Conservation (phyloP, 2,888 invertebrate genomes). For the Itoplectis maculator region DNA sequence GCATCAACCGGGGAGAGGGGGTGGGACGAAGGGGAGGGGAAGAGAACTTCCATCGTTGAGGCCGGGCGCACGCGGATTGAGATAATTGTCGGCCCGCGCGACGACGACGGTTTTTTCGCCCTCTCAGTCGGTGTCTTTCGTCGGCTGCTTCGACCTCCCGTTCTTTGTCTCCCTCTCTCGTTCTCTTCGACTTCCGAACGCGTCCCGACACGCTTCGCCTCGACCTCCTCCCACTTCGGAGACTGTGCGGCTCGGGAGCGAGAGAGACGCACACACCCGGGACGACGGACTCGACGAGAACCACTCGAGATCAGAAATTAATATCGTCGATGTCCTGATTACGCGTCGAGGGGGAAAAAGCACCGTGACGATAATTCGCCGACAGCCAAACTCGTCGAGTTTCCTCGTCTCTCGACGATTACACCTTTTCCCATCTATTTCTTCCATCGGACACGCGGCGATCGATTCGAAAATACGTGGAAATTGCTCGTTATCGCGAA, state of each 20-base stretch:
- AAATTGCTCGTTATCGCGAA: too few relatives aligned
- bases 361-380: slow-evolving; percentile 2
- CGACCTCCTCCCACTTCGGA: neutral
- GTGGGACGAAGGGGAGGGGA: slow-evolving; percentile 46
- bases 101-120: slow-evolving; percentile 55
- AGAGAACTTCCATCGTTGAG: slow-evolving; percentile 43
- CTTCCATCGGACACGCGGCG: too few relatives aligned
- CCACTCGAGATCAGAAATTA: slow-evolving; percentile 51
- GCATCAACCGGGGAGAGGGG: too few relatives aligned
- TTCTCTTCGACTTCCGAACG: slow-evolving; percentile 7
- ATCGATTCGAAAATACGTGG: too few relatives aligned
- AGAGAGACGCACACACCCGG: too few relatives aligned
- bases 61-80: slow-evolving; percentile 61
- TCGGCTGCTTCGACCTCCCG: slow-evolving; percentile 27
- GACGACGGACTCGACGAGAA: slow-evolving; percentile 42
- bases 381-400: neutral
- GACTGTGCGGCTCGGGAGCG: too few relatives aligned
- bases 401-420: neutral
- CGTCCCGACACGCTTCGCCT: slow-evolving; percentile 26
- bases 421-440: neutral
- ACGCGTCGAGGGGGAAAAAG: slow-evolving; percentile 21
- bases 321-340: slow-evolving; percentile 46
- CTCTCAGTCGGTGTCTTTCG: too few relatives aligned
- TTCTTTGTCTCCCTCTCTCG: slow-evolving; percentile 42
- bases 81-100: slow-evolving; percentile 65